These are phyloP conservation scores for Mythimna lalbum DNA, from an alignment of 2,888 invertebrate species.

Conservation along the genomic window DNA sequence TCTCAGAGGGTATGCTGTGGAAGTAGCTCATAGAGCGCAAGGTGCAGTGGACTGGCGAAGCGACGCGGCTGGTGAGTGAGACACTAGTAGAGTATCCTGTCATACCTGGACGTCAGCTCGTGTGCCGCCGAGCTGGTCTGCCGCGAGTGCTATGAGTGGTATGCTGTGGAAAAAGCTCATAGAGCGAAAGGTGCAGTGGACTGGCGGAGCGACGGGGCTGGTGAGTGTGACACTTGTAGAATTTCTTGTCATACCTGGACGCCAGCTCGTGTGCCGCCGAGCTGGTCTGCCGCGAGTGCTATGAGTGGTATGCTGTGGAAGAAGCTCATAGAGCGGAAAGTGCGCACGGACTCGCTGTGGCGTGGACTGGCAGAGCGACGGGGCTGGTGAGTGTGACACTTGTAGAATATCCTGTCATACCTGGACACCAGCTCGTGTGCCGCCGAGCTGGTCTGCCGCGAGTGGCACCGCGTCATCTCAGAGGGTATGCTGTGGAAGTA, in stretches of 20 bases:
- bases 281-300: conserved; percentile 99
- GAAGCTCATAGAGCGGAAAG: conserved; percentile 99
- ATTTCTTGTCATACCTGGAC: conserved; percentile 98
- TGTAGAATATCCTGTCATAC: conserved; percentile 98
- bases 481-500: conserved; percentile 99
- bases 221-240: too few relatives aligned
- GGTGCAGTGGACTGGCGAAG: conserved; percentile 98
- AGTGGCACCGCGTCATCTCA: conserved; percentile 99
- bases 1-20: conserved; percentile 99
- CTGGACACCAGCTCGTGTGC: conserved; percentile 98
- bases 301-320: conserved; percentile 99
- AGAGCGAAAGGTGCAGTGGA: too few relatives aligned
- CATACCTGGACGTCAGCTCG: too few relatives aligned
- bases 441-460: conserved; percentile 98
- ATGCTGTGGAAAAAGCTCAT: too few relatives aligned
- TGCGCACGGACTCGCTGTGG: conserved; percentile 98
- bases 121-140: too few relatives aligned
- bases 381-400: conserved; percentile 94
- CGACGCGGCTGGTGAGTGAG: conserved; percentile 96
- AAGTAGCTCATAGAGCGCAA: conserved; percentile 99
- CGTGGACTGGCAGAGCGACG: conserved; percentile 98
- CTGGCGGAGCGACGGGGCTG: too few relatives aligned
- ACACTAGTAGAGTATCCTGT: too few relatives aligned
- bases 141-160: too few relatives aligned
- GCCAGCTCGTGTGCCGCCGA: conserved; percentile 98